phyloP scores from a whole-genome alignment of 2,113 vertebrate genomes.

The Pantherophis guttatus region DNA sequence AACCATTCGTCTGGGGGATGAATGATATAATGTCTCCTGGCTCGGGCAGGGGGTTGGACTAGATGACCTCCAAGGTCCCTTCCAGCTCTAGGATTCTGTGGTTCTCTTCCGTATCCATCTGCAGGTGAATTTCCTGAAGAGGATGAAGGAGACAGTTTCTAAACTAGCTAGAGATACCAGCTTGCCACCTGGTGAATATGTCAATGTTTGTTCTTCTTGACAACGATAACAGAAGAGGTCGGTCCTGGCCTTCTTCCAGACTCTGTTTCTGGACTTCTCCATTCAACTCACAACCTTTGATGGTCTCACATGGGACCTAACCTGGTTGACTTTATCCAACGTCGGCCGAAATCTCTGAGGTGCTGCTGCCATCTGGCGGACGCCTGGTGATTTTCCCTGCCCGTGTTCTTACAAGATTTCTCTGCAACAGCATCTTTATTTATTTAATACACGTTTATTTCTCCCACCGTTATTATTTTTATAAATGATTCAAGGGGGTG shows the following conservation, averaged over 20 bases:
- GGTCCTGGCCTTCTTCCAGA: background rate
- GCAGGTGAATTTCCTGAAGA: background rate
- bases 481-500: no score
- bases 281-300: background rate
- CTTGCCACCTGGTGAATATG: background rate
- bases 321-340: background rate
- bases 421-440: background rate
- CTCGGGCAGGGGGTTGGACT: no score
- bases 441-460: no score
- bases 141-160: background rate
- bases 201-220: background rate
- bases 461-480: no score
- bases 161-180: background rate
- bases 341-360: background rate
- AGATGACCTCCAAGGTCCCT: no score
- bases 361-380: background rate
- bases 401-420: background rate
- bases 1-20: no score
- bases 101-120: no score
- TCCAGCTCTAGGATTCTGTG: no score
- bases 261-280: background rate
- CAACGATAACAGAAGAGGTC: background rate
- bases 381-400: background rate
- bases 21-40: no score
- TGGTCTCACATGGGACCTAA: background rate